phyloP scores from a whole-genome alignment of 2,113 vertebrate species.

The Ptyas mucosa region DNA sequence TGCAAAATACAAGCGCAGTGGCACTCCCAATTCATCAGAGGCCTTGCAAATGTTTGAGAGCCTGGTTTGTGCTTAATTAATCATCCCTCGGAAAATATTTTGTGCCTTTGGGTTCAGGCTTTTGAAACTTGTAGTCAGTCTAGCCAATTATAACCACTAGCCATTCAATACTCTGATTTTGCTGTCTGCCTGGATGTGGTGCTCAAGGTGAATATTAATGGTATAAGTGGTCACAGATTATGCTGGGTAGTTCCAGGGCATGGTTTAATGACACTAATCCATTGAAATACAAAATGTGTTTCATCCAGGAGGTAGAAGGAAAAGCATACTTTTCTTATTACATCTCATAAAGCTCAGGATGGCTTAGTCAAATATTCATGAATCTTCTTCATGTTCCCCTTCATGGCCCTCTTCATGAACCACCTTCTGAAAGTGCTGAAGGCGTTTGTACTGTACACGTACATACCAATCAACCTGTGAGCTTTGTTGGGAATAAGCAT shows the following conservation, averaged over 20 bases:
- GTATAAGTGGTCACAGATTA: not conserved
- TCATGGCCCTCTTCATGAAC: not conserved
- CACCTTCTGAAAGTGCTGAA: not conserved
- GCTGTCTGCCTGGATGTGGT: not conserved
- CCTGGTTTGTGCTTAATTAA: not conserved
- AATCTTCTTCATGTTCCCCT: not conserved
- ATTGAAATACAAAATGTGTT: not conserved
- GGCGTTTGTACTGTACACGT: not conserved
- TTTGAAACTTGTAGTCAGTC: not conserved
- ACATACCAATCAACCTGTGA: not conserved
- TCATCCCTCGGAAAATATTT: not conserved
- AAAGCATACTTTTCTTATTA: not conserved
- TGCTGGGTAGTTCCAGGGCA: not conserved
- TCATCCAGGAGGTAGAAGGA: not conserved
- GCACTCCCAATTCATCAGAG: conserved; percentile 45
- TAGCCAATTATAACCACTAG: not conserved
- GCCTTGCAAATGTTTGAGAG: conserved; percentile 14
- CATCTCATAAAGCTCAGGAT: not conserved
- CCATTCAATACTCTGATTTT: not conserved
- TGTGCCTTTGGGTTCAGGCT: not conserved
- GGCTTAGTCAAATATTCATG: not conserved
- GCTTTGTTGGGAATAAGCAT: not conserved
- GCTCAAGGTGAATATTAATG: not conserved
- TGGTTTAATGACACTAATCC: not conserved
- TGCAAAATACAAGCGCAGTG: conserved; percentile 38